These are phyloP conservation scores for Yasuhikotakia modesta DNA, from an alignment of 2,797 vertebrate genomes.

Conservation along the genomic window DNA sequence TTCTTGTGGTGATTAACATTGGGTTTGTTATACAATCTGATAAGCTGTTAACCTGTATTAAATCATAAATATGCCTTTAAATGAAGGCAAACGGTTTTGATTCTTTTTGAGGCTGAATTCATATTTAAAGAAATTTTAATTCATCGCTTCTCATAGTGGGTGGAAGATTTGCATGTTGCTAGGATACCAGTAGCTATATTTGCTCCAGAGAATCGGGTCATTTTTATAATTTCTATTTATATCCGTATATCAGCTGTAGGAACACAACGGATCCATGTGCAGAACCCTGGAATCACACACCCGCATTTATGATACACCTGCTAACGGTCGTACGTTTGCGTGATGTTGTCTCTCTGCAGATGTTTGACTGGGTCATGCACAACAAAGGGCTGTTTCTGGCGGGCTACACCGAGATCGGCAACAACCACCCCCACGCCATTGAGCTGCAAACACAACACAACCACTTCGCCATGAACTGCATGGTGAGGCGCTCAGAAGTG, in stretches of 20 bases:
- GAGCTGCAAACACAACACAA: constrained; percentile 99
- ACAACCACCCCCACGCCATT: constrained; percentile 93
- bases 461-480: constrained; percentile 99
- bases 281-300: too few species aligned
- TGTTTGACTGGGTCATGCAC: constrained; percentile 99
- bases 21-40: background rate
- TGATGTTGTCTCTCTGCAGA: constrained; percentile 74
- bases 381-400: constrained; percentile 99
- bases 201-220: constrained; percentile 59
- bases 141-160: constrained; percentile 49
- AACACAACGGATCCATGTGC: constrained; percentile 30
- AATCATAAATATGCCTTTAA: background rate
- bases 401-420: constrained; percentile 97
- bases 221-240: constrained; percentile 59
- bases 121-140: constrained; percentile 39
- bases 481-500: constrained; percentile 79
- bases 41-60: background rate
- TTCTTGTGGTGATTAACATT: background rate
- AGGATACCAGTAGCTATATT: constrained; percentile 73
- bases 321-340: background rate
- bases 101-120: background rate
- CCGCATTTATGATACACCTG: constrained; percentile 1
- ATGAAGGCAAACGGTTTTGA: background rate
- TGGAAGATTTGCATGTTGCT: constrained; percentile 75
- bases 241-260: constrained; percentile 34